Percentiles rank a stretch among this genome's conserved stretches.
Conservation (phyloP, 2,113 vertebrate species). For the Hippopotamus amphibius region DNA sequence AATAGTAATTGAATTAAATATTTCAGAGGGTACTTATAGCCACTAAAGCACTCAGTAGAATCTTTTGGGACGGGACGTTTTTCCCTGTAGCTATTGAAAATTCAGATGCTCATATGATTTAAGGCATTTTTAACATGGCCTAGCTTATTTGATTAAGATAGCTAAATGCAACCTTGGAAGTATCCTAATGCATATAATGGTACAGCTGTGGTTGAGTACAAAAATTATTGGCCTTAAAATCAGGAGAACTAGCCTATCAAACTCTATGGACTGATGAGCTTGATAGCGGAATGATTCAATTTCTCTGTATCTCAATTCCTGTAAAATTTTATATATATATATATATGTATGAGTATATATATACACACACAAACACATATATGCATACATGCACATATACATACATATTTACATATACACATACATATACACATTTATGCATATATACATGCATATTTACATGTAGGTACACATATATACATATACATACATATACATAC, state of each 20-base stretch:
- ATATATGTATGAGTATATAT: too few species aligned
- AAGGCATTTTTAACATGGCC: neutral
- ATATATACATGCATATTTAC: neutral
- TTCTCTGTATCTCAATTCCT: neutral
- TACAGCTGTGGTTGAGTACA: neutral
- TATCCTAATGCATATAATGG: neutral
- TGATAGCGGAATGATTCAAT: neutral
- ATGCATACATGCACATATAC: too few species aligned
- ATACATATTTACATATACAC: neutral
- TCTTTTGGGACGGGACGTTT: neutral
- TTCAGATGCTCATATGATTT: neutral
- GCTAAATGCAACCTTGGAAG: neutral
- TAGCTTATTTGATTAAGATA: neutral
- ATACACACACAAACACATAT: neutral
- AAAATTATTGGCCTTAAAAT: neutral
- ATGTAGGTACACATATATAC: neutral
- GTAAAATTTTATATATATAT: neutral
- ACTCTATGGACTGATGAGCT: neutral
- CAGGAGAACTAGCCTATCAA: neutral
- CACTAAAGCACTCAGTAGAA: neutral
- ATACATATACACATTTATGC: neutral
- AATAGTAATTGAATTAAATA: slow-evolving; percentile 25
- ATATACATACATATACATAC: too few species aligned
- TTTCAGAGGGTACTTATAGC: neutral
- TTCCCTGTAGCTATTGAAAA: neutral